Percentiles rank a stretch among this genome's conserved stretches.
Evolutionary conservation across 2,113 vertebrate species (phyloP).

Genomic region (Solenodon paradoxus): DNA sequence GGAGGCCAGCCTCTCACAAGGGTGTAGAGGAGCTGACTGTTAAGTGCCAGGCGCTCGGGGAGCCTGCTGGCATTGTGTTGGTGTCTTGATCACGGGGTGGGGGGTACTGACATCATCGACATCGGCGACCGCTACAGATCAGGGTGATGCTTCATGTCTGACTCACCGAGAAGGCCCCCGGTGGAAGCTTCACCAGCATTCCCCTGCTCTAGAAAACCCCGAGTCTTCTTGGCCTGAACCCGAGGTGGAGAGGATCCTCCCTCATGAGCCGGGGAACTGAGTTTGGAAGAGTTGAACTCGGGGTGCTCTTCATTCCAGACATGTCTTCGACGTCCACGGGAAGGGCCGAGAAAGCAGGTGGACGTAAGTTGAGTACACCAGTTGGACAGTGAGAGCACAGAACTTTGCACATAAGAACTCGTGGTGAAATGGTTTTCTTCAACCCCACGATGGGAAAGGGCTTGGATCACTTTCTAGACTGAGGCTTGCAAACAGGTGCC

Average conservation of each 20-base stretch:
- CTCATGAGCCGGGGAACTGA: too few relatives aligned
- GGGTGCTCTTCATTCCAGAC: not conserved
- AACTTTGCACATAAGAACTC: not conserved
- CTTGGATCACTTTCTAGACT: not conserved
- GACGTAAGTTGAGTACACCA: too few relatives aligned
- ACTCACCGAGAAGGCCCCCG: not conserved
- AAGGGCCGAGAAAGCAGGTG: not conserved
- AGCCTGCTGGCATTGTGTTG: not conserved
- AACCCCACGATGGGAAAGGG: not conserved
- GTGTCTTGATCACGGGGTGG: not conserved
- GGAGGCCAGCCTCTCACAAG: fast-evolving
- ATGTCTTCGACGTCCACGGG: not conserved
- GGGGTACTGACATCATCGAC: not conserved
- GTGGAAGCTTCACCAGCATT: not conserved
- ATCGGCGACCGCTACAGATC: not conserved
- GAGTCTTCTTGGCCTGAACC: not conserved
- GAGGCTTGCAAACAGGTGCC: not conserved
- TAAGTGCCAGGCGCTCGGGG: not conserved
- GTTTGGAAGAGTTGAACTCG: not conserved
- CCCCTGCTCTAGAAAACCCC: not conserved
- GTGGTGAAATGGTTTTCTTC: not conserved
- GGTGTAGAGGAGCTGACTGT: not conserved
- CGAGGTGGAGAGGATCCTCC: too few relatives aligned
- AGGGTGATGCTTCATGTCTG: not conserved
- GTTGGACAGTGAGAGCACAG: not conserved